Conservation (phyloP, 2,888 invertebrate genomes). For the Strigamia maritima region DNA sequence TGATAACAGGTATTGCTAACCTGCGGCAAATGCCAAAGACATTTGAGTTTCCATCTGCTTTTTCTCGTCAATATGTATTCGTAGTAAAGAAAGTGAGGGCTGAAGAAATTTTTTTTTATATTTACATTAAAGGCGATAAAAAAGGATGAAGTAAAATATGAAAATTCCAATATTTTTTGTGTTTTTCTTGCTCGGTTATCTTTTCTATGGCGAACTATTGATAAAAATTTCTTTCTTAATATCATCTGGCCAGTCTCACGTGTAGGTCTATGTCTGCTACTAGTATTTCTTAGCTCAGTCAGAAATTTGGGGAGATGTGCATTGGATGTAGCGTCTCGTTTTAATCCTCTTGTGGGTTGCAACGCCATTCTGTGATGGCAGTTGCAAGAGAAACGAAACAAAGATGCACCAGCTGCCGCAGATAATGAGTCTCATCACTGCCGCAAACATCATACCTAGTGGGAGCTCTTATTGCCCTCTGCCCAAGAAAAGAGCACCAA, state of each 20-base stretch:
- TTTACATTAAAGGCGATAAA: too few relatives aligned
- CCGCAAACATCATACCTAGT: conserved; percentile 29
- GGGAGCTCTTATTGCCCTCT: conserved; percentile 27
- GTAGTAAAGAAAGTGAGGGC: background rate
- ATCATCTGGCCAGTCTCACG: conserved; percentile 12
- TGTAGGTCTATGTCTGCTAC: background rate
- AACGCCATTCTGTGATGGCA: conserved; percentile 4
- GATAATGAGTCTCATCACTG: conserved; percentile 29
- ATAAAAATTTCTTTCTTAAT: background rate
- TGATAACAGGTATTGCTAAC: conserved; percentile 29
- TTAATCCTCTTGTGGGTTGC: conserved; percentile 26
- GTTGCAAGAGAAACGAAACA: background rate
- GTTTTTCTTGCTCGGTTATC: background rate
- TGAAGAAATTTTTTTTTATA: background rate
- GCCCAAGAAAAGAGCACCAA: conserved; percentile 7
- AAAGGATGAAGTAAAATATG: too few relatives aligned
- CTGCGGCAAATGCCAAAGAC: background rate
- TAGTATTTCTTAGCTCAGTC: background rate
- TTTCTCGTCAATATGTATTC: background rate
- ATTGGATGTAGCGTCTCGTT: conserved; percentile 8
- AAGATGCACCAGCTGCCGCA: conserved; percentile 29
- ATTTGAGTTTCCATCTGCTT: conserved; percentile 1
- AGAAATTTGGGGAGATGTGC: background rate
- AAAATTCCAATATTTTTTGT: background rate
- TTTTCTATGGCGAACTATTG: background rate